Base-by-base conservation (phyloP, 2,797 vertebrate species). In the Enteromius trimaculatus region DNA sequence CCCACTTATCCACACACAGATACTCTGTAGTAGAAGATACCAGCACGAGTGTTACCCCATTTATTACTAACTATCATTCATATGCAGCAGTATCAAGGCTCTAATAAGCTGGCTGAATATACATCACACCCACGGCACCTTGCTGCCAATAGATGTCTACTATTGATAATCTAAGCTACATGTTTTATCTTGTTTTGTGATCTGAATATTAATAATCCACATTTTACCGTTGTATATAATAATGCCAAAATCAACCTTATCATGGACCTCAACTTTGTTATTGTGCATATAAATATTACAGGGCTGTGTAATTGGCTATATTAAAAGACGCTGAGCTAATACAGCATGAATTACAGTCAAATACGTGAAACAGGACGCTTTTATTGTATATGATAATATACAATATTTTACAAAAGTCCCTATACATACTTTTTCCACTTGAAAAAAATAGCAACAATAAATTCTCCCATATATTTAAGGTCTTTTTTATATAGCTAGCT, bases 1-100 rank as follows among this genome's bases (percentile, higher is more conserved):
- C 49, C 75, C 60, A 55, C 66, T 81, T 42, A 66, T 77, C 49
- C 53, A 60, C 49, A 65, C 47, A 14, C 71, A 80, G 3, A 64
- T 6, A 26, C 44, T 64, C 16, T 13, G 29, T 74, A 13, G 58
- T 7, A 74, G 65, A 44, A 3, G 47, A 53, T 26, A 26, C 21
- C 21, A 53, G 37, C 34, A 72, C 11, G 16, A 47, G 37, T 29
- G 53, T 71, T 60, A 80, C 17, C 68, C 79, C 42, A 47, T 62
- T 55, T 42, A 26, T 39, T 39, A 26, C 21, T 39, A 76, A 58
- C 7, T 23, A 76, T 17, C 31, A 69, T 69, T 80, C 1, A 58
- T 17, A 60, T 39, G n/a, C 55, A 64, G 37, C 14, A 5, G 42
- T 10, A 42, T 29, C 17, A 47, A 60, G 37, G 55, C 66, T 69